These are phyloP conservation scores for Nomada lathburiana DNA, from an alignment of 2,888 invertebrate genomes.

Conservation along the genomic window DNA sequence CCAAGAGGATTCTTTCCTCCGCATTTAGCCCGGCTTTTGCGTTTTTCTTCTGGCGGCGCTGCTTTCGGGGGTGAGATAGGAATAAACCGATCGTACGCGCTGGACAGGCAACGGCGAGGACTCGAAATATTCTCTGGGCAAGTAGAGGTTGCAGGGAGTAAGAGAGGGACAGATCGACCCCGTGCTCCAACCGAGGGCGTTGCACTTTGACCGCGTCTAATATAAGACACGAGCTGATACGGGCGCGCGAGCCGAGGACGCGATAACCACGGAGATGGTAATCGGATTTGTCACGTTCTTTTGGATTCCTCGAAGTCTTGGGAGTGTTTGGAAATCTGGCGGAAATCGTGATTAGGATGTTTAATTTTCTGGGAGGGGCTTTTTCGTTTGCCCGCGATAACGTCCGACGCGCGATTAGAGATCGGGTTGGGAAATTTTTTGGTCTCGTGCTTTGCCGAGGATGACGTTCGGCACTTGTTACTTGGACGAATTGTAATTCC, in stretches of 20 bases:
- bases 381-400: no score
- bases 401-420: no score
- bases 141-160: constrained; percentile 11
- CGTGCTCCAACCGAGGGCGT: constrained; percentile 68
- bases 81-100: constrained; percentile 49
- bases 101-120: constrained; percentile 13
- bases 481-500: no score
- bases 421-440: no score
- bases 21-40: constrained; percentile 46
- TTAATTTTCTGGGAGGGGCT: not conserved
- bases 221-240: constrained; percentile 68
- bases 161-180: constrained; percentile 54
- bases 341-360: not conserved
- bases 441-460: no score
- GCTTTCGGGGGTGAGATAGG: constrained; percentile 33
- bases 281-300: constrained; percentile 11
- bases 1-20: constrained; percentile 49
- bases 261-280: constrained; percentile 25
- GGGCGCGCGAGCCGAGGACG: constrained; percentile 22
- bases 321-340: not conserved
- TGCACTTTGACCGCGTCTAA: constrained; percentile 75
- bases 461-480: no score
- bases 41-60: constrained; percentile 18
- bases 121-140: constrained; percentile 55
- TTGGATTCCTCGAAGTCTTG: not conserved